Evolutionary conservation across 1,140 invertebrate genomes (phyloP).

Genomic region (Cyclargus thomasi): DNA sequence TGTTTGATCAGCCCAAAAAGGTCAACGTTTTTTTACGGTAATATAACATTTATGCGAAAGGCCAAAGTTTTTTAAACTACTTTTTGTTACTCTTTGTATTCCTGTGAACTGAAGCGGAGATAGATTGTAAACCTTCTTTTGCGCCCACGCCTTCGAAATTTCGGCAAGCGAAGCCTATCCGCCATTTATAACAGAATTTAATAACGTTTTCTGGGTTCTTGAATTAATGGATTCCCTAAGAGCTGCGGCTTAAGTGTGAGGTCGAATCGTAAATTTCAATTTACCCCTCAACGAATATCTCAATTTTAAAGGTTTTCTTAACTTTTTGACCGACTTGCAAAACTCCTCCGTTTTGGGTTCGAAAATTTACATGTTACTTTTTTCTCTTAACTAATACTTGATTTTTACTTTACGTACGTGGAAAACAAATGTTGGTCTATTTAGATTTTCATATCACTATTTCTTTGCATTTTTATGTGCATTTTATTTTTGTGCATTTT

Average conservation of each 20-base stretch:
- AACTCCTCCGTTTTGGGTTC: too few species aligned
- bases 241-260: not conserved
- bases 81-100: not conserved
- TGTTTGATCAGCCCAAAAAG: not conserved
- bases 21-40: not conserved
- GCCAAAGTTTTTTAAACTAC: not conserved
- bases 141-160: not conserved
- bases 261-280: not conserved
- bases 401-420: too few species aligned
- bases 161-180: not conserved
- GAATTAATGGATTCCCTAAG: conserved; percentile 13
- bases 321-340: not conserved
- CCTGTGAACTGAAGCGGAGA: not conserved
- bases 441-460: too few species aligned
- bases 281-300: not conserved
- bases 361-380: too few species aligned
- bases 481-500: too few species aligned
- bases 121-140: not conserved
- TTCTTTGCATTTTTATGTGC: too few species aligned
- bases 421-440: too few species aligned
- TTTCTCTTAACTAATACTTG: too few species aligned
- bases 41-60: not conserved
- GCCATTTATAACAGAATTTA: conserved; percentile 11
- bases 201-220: conserved; percentile 5
- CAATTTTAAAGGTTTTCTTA: not conserved